Conservation (phyloP, 2,113 vertebrate species). For the Castor canadensis region DNA sequence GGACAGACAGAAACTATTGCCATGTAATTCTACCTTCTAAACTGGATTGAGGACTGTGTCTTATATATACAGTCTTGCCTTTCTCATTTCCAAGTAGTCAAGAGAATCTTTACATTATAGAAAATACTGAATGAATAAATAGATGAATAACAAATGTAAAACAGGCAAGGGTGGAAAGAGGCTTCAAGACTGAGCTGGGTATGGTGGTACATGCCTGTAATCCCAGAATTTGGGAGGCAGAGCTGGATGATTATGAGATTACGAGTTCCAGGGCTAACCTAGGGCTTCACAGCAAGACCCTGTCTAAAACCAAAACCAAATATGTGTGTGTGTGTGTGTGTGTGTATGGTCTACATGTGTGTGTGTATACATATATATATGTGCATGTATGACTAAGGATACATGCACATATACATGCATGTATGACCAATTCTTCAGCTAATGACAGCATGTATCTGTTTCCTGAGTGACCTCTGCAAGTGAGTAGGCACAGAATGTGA, state of each 20-base stretch:
- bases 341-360: too few species aligned
- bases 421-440: neutral
- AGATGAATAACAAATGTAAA: neutral
- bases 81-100: neutral
- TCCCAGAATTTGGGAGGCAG: too few species aligned
- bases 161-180: neutral
- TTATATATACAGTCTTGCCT: neutral
- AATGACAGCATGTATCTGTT: neutral
- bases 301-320: too few species aligned
- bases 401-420: too few species aligned
- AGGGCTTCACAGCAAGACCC: too few species aligned
- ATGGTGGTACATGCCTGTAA: neutral
- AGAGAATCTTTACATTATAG: neutral
- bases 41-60: neutral
- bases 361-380: too few species aligned
- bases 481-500: conserved; percentile 63
- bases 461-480: conserved; percentile 33
- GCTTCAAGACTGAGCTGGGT: neutral
- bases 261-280: too few species aligned
- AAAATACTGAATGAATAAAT: neutral
- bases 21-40: neutral
- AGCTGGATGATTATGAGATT: too few species aligned
- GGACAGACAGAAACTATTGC: neutral
- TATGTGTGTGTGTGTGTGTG: too few species aligned
- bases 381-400: neutral